Percentiles rank a stretch among this genome's conserved stretches.
These are phyloP conservation scores for Bimastos eiseni DNA, from an alignment of 2,888 invertebrate genomes.

Conservation along the genomic window DNA sequence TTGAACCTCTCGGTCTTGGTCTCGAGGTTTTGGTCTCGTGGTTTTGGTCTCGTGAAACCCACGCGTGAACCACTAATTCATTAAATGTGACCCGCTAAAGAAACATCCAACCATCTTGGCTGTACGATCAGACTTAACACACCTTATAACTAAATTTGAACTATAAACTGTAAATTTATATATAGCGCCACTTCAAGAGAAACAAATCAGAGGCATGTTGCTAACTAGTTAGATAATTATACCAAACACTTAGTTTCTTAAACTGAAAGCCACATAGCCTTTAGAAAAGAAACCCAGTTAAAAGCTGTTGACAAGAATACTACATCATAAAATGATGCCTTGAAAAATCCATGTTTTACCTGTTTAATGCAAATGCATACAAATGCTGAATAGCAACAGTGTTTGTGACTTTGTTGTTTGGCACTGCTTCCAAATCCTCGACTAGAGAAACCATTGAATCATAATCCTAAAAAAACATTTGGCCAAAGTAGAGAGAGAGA, in stretches of 20 bases:
- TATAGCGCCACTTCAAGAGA: too few relatives aligned
- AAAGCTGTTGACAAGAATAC: not conserved
- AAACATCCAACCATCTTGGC: too few relatives aligned
- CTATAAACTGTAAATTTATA: too few relatives aligned
- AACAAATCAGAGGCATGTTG: too few relatives aligned
- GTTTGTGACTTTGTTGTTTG: conserved; percentile 70
- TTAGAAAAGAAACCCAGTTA: not conserved
- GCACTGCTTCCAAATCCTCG: conserved; percentile 86
- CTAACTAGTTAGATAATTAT: not conserved
- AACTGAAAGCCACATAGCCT: not conserved
- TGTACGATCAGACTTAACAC: too few relatives aligned
- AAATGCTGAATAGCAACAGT: conserved; percentile 88
- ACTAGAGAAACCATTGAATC: conserved; percentile 96
- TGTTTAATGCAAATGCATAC: conserved; percentile 95
- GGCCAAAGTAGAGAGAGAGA: too few relatives aligned
- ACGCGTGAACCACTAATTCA: too few relatives aligned
- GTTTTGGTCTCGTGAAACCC: too few relatives aligned
- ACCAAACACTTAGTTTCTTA: not conserved
- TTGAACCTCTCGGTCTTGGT: too few relatives aligned
- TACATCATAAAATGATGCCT: not conserved
- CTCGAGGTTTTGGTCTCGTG: too few relatives aligned
- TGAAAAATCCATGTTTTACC: conserved; percentile 64
- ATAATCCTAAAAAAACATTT: conserved; percentile 76
- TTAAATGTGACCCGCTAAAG: too few relatives aligned
- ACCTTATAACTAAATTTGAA: too few relatives aligned